Evolutionary conservation across 2,113 vertebrate species (phyloP).

Genomic region (Cyanoramphus novaezelandiae): DNA sequence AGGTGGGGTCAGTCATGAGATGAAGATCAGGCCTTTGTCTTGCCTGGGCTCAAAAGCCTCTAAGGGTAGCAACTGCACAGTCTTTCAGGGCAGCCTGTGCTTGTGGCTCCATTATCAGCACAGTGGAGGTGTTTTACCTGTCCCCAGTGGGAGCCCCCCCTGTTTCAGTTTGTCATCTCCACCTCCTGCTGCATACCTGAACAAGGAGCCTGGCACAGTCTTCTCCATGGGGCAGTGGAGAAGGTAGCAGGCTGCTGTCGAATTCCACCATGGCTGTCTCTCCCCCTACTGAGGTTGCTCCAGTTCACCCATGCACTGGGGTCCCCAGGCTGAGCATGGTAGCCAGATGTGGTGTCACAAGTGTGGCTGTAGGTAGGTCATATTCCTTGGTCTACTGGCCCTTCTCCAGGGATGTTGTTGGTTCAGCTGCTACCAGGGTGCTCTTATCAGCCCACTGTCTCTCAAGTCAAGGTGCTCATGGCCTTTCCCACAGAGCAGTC

Average conservation of each 20-base stretch:
- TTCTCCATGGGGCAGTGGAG: neutral
- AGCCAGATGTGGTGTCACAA: neutral
- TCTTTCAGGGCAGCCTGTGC: neutral
- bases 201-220: neutral
- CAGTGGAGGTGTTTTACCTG: neutral
- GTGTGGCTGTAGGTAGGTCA: neutral
- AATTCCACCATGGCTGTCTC: neutral
- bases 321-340: neutral
- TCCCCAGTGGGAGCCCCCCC: neutral
- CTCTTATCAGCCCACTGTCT: neutral
- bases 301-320: neutral
- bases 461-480: neutral
- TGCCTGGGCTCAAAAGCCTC: neutral
- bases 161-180: neutral
- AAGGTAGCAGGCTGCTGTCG: neutral
- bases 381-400: neutral
- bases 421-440: neutral
- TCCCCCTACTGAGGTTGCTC: accelerated
- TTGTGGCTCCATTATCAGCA: neutral
- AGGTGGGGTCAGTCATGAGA: neutral
- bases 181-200: neutral
- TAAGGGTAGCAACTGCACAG: neutral
- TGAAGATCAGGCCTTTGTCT: neutral
- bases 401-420: neutral
- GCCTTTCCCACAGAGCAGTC: neutral